Percentiles rank a stretch among this genome's conserved stretches.
phyloP scores from a whole-genome alignment of 1,140 invertebrate species.

The Brachionus sp. region DNA sequence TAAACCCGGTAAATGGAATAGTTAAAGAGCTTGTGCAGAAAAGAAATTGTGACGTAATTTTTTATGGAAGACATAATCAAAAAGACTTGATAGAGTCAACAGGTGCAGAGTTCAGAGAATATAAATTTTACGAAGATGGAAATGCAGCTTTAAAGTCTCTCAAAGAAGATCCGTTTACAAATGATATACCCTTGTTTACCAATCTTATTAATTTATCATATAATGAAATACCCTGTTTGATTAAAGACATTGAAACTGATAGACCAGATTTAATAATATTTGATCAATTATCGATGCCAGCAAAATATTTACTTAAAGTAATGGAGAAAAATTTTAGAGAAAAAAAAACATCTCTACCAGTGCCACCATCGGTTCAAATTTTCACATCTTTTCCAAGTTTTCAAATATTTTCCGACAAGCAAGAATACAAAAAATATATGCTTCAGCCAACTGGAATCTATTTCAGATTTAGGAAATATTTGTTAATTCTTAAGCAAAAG shows the following conservation, averaged over 20 bases:
- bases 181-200: not conserved
- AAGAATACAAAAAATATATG: not conserved
- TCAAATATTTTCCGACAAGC: not conserved
- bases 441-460: not conserved
- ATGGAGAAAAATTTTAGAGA: conserved; percentile 4
- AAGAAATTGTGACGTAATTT: not conserved
- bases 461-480: not conserved
- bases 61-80: not conserved
- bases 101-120: conserved; percentile 15
- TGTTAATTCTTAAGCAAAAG: not conserved
- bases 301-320: conserved; percentile 32
- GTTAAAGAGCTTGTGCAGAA: not conserved
- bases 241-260: not conserved
- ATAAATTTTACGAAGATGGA: not conserved
- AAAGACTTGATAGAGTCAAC: not conserved
- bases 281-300: conserved; percentile 4
- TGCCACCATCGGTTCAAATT: not conserved
- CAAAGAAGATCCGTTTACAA: not conserved
- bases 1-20: conserved; percentile 29
- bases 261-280: conserved; percentile 17
- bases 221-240: not conserved
- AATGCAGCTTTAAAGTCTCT: not conserved
- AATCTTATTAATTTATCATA: conserved; percentile 9
- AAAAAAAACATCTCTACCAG: not conserved
- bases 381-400: not conserved